A percentile compares a stretch with the other conserved stretches of the same genome.
phyloP scores from a whole-genome alignment of 2,888 invertebrate genomes.

The Dinocampus coccinellae region DNA sequence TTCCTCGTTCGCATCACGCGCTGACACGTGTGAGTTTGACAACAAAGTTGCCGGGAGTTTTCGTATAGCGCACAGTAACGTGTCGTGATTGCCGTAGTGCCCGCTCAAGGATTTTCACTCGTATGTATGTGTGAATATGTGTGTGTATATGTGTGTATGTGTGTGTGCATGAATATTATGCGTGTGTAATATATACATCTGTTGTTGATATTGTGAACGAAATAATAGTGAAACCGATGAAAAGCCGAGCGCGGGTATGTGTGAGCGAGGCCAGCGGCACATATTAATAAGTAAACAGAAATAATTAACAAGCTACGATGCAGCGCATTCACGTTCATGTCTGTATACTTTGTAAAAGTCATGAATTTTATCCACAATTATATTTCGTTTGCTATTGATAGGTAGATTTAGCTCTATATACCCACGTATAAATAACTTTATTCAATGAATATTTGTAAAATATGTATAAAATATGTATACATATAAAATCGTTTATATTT shows the following conservation, averaged over 20 bases:
- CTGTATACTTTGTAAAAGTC: conserved; percentile 1
- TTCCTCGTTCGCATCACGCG: conserved; percentile 6
- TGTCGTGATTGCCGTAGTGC: conserved; percentile 40
- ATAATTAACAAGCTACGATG: conserved; percentile 3
- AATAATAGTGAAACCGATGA: conserved; percentile 21
- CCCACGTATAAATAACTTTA: neutral
- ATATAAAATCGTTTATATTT: no score
- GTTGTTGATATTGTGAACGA: neutral
- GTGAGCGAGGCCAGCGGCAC: neutral
- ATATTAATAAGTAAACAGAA: conserved; percentile 11
- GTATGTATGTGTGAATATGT: neutral
- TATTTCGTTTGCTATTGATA: neutral
- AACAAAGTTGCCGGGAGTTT: conserved; percentile 62
- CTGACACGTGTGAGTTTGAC: conserved; percentile 61
- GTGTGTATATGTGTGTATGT: neutral
- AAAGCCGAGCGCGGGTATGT: conserved; percentile 7
- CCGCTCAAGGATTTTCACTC: conserved; percentile 33
- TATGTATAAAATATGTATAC: no score
- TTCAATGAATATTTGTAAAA: no score
- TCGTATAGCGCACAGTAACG: conserved; percentile 57
- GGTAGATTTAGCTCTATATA: neutral
- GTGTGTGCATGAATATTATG: neutral
- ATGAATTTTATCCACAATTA: neutral
- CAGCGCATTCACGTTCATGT: neutral
- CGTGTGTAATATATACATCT: neutral